phyloP scores from a whole-genome alignment of 2,888 invertebrate species.

The Agriopis aurantiaria region DNA sequence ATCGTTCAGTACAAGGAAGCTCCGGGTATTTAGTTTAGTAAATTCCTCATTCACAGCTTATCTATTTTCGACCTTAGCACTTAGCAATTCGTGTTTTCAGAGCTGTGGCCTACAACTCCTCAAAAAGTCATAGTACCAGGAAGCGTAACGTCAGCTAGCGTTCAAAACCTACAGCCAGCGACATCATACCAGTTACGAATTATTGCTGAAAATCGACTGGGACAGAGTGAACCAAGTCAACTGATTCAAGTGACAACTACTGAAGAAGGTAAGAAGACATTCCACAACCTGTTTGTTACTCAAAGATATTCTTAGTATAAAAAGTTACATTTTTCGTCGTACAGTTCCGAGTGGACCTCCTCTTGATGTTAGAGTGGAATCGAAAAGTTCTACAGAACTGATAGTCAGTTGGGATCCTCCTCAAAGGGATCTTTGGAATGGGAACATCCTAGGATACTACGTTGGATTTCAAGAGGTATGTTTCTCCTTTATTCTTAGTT shows the following conservation, averaged over 20 bases:
- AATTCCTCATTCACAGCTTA: neutral
- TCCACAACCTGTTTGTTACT: neutral
- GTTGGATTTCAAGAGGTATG: conserved; percentile 92
- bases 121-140: conserved; percentile 93
- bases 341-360: conserved; percentile 93
- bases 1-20: conserved; percentile 96
- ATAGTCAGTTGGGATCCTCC: conserved; percentile 96
- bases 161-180: conserved; percentile 93
- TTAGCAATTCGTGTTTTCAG: conserved; percentile 72
- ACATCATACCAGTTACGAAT: conserved; percentile 95
- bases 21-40: conserved; percentile 83
- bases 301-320: neutral
- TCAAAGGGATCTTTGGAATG: conserved; percentile 94
- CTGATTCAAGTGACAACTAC: conserved; percentile 94
- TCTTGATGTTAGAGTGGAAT: conserved; percentile 92
- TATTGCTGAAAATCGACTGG: conserved; percentile 95
- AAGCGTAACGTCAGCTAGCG: conserved; percentile 92
- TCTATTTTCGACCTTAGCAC: neutral
- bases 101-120: conserved; percentile 93
- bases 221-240: conserved; percentile 95
- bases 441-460: conserved; percentile 94
- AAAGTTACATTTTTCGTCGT: conserved; percentile 40
- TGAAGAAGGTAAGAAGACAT: conserved; percentile 88
- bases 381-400: conserved; percentile 94
- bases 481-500: conserved; percentile 13